Evolutionary conservation across 2,888 invertebrate species (phyloP).

Genomic region (Drosophila pullipes): DNA sequence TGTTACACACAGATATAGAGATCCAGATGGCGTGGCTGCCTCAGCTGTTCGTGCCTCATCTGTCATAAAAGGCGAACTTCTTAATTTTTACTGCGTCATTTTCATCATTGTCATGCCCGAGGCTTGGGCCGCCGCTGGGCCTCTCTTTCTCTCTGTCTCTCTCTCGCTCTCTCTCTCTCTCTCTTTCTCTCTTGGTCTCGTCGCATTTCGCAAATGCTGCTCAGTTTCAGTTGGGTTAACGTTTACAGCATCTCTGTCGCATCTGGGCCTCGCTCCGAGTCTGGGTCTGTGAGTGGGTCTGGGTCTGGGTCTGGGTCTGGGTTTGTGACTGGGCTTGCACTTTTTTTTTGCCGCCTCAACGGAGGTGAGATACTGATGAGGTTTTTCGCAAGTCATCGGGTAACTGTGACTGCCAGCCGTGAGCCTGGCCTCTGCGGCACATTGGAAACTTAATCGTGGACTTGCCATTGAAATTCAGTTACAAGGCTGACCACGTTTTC

Average conservation of each 20-base stretch:
- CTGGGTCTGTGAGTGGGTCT: conserved; percentile 44
- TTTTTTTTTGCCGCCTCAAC: conserved; percentile 49
- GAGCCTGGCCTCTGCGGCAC: conserved; percentile 72
- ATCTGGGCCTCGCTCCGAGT: conserved; percentile 34
- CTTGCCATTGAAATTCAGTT: conserved; percentile 83
- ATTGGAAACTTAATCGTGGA: conserved; percentile 77
- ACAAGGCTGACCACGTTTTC: conserved; percentile 78
- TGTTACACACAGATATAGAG: conserved; percentile 14
- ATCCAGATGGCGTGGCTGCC: conserved; percentile 37
- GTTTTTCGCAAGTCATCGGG: conserved; percentile 84
- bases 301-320: conserved; percentile 49
- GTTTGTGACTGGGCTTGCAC: conserved; percentile 65
- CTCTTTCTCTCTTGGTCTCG: conserved; percentile 26
- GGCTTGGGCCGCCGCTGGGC: conserved; percentile 39
- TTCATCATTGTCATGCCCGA: conserved; percentile 77
- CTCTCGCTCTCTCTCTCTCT: background rate
- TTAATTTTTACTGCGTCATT: conserved; percentile 83
- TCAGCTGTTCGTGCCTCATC: conserved; percentile 82
- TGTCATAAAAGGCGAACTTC: conserved; percentile 83
- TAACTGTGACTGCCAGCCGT: conserved; percentile 66
- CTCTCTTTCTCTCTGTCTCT: background rate
- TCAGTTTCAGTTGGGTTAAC: conserved; percentile 35
- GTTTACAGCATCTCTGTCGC: conserved; percentile 64
- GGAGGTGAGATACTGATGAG: conserved; percentile 61
- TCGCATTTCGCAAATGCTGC: conserved; percentile 60